Evolutionary conservation across 2,113 vertebrate genomes (phyloP), one percentile per base, ranked within the genome.

Genomic region (Climacteris rufus): DNA sequence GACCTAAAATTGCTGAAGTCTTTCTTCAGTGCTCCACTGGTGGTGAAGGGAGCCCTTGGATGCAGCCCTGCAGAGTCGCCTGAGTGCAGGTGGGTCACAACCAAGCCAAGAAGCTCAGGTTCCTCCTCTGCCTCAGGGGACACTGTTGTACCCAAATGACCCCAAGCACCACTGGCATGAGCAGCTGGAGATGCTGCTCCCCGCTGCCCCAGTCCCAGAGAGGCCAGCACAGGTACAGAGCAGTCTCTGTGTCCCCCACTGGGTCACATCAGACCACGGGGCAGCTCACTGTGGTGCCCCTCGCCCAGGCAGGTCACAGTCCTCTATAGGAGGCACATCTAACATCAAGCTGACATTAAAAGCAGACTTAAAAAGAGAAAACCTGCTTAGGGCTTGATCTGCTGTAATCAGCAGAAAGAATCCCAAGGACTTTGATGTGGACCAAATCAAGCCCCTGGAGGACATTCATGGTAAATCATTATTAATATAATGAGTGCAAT

Each of bases 381-480:
- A 90, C 75, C 87, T 93, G 92, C 95, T 94, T 61, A 89, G 76
- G 80, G 90, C 83, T 89, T 92, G 80, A 92, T 94, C 93, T 94
- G 86, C 95, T 96, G 88, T 93, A 96, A 96, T 96, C 94, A 96
- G 95, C 90, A 3, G 86, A 97, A 96, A 96, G 83, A 96, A 95
- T 95, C 96, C 96, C 95, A 95, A 95, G 92, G 94, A 94, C 96
- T 96, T 96, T 96, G 92, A 97, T 95, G 96, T 95, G 96, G 96
- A 97, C 90, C 92, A 96, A 96, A 96, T 96, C 96, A 94, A 96
- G 92, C 79, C 95, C 88, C 95, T 75, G 88, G 95, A 97, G 95
- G 68, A 94, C 7, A 4, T 86, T 96, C 94, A 95, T 84, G 83
- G 95, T 87, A 96, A 97, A 96, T 96, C 93, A 97, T 97, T 97